Evolutionary conservation across 2,797 vertebrate species (phyloP).

Genomic region (Galago senegalensis): DNA sequence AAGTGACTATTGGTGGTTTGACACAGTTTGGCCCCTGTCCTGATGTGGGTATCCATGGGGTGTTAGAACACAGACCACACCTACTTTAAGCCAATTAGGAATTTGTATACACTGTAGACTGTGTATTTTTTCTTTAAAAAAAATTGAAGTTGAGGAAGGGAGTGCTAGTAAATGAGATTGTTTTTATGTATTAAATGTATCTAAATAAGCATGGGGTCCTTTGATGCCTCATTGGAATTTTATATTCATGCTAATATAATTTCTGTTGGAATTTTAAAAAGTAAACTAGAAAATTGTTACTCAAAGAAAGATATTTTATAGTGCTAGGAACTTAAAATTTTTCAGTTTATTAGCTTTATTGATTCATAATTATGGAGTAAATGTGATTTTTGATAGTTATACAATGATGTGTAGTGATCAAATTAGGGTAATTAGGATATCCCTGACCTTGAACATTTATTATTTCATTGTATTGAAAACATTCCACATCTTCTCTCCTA

Average conservation of each 20-base stretch:
- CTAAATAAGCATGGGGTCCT: background rate
- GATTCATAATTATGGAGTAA: background rate
- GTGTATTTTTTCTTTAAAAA: background rate
- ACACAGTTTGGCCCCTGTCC: background rate
- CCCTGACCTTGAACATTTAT: background rate
- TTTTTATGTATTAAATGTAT: background rate
- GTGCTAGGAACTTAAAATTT: background rate
- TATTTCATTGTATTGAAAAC: background rate
- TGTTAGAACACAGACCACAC: background rate
- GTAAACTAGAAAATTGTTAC: constrained; percentile 14
- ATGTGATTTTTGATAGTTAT: background rate
- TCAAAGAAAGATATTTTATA: background rate
- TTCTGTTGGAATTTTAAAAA: constrained; percentile 48
- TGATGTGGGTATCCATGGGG: background rate
- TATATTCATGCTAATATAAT: background rate
- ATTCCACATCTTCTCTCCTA: background rate
- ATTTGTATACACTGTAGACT: background rate
- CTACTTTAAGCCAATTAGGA: background rate
- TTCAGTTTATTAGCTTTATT: background rate
- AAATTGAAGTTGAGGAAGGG: background rate
- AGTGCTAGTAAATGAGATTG: background rate
- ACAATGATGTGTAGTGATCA: background rate
- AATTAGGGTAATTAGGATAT: background rate
- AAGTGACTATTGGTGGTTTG: background rate
- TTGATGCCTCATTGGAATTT: background rate